Percentiles rank a stretch among this genome's conserved stretches.
Evolutionary conservation across 2,797 vertebrate genomes (phyloP).

Genomic region (Harpagifer antarcticus): DNA sequence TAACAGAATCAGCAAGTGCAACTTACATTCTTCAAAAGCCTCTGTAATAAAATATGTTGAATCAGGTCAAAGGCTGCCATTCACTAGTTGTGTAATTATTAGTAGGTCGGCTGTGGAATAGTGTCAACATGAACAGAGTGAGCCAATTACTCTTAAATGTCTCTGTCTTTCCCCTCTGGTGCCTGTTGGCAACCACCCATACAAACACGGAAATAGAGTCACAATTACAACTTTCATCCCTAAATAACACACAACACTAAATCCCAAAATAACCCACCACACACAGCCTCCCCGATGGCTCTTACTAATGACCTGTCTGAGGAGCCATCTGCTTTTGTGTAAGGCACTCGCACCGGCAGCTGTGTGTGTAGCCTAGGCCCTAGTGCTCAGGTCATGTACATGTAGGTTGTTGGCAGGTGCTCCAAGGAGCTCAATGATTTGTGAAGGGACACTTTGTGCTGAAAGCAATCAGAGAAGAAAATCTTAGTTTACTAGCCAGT

Average conservation of each 20-base stretch:
- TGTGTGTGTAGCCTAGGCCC: slow-evolving; percentile 44
- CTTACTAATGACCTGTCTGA: slow-evolving; percentile 65
- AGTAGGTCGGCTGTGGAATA: slow-evolving; percentile 36
- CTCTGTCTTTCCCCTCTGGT: slow-evolving; percentile 11
- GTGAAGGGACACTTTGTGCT: slow-evolving; percentile 23
- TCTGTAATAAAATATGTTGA: slow-evolving; percentile 17
- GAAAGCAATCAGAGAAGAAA: slow-evolving; percentile 15
- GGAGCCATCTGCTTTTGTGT: slow-evolving; percentile 65
- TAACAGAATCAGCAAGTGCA: slow-evolving; percentile 15
- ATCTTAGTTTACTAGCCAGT: slow-evolving; percentile 18
- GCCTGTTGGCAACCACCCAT: slow-evolving; percentile 38
- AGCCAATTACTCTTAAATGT: slow-evolving; percentile 67
- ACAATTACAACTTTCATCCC: slow-evolving; percentile 58
- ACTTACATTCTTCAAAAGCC: slow-evolving; percentile 12
- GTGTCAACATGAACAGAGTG: slow-evolving; percentile 44
- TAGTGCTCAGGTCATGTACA: slow-evolving; percentile 26
- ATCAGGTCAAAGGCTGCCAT: slow-evolving; percentile 40
- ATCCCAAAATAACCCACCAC: slow-evolving; percentile 71
- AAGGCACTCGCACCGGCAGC: slow-evolving; percentile 40
- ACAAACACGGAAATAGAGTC: slow-evolving; percentile 47
- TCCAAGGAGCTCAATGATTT: slow-evolving; percentile 27
- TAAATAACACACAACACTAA: slow-evolving; percentile 70
- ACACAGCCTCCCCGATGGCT: slow-evolving; percentile 44
- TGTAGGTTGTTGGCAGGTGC: slow-evolving; percentile 64
- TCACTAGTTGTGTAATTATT: slow-evolving; percentile 60